A percentile compares a stretch with the other conserved stretches of the same genome.
phyloP scores from a whole-genome alignment of 2,888 invertebrate genomes.

The Uropetala carovei region DNA sequence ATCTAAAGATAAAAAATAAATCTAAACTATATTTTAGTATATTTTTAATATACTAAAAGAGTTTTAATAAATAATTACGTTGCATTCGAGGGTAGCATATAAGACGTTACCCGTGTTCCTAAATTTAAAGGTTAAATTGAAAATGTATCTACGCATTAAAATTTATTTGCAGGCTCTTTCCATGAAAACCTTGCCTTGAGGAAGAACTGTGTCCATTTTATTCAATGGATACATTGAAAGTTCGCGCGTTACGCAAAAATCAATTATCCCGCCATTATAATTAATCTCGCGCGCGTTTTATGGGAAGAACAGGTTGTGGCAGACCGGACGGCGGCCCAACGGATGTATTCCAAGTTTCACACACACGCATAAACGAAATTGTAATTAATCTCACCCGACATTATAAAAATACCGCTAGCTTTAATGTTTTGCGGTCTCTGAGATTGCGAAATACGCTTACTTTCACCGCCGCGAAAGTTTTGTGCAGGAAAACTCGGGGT shows the following conservation, averaged over 20 bases:
- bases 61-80: too few relatives aligned
- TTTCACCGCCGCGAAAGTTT: conserved; percentile 7
- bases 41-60: too few relatives aligned
- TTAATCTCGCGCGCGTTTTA: not conserved
- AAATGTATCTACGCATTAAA: too few relatives aligned
- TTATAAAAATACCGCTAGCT: not conserved
- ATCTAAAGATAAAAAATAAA: too few relatives aligned
- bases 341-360: not conserved
- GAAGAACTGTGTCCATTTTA: too few relatives aligned
- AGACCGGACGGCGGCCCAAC: not conserved
- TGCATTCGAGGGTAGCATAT: too few relatives aligned
- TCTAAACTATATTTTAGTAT: too few relatives aligned
- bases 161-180: too few relatives aligned
- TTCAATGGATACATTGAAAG: not conserved
- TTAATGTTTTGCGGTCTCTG: not conserved
- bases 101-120: too few relatives aligned
- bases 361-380: not conserved
- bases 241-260: not conserved
- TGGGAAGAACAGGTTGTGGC: not conserved
- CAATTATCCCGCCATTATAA: not conserved
- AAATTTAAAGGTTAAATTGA: too few relatives aligned
- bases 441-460: conserved; percentile 8
- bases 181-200: too few relatives aligned
- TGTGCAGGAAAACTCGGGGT: not conserved
- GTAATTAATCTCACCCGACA: not conserved